A percentile compares a stretch with the other conserved stretches of the same genome.
Evolutionary conservation across 2,797 vertebrate genomes (phyloP).

Genomic region (Sebastes kiyomatsui): DNA sequence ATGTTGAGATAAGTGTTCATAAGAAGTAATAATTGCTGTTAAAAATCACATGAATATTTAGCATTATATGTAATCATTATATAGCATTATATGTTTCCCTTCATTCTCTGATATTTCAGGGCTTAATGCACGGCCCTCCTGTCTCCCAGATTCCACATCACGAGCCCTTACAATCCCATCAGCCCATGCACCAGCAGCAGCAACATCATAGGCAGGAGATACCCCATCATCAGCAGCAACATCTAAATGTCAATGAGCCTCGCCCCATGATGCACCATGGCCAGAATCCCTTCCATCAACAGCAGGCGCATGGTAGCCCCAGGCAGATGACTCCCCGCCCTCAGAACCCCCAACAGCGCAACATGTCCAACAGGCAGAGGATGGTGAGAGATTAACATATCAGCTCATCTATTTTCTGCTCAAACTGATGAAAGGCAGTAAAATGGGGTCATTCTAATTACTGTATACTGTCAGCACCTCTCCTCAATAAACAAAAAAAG

Average conservation of each 20-base stretch:
- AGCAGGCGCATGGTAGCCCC: conserved; percentile 85
- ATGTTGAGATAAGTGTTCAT: background rate
- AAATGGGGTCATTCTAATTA: background rate
- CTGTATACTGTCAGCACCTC: background rate
- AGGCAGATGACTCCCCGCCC: conserved; percentile 86
- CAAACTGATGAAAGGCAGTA: background rate
- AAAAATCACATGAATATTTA: background rate
- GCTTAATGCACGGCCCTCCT: conserved; percentile 87
- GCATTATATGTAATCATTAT: background rate
- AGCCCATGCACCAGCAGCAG: conserved; percentile 82
- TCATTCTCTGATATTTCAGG: conserved; percentile 61
- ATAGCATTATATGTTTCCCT: background rate
- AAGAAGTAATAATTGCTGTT: background rate
- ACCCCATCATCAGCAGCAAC: conserved; percentile 80
- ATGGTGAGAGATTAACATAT: conserved; percentile 83
- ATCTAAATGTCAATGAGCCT: conserved; percentile 77
- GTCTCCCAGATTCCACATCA: conserved; percentile 87
- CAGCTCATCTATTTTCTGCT: conserved; percentile 29
- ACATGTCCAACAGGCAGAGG: conserved; percentile 84
- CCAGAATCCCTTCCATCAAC: conserved; percentile 91
- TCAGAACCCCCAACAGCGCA: conserved; percentile 83
- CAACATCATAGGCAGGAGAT: conserved; percentile 82
- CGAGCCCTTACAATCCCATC: conserved; percentile 83
- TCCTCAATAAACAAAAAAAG: background rate
- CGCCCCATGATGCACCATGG: conserved; percentile 90